phyloP scores from a whole-genome alignment of 2,888 invertebrate species.

The Heliconius erato region DNA sequence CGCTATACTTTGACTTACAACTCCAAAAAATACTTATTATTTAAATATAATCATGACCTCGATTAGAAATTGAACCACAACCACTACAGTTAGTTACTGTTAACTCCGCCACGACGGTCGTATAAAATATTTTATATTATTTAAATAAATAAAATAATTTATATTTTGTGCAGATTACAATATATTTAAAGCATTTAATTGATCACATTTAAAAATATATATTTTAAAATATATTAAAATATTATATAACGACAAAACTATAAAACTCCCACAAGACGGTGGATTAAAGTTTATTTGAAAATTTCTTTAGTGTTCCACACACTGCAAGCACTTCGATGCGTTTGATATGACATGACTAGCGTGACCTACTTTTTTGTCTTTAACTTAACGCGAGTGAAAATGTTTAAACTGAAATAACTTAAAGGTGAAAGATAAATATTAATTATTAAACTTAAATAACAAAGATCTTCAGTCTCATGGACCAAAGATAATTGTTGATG shows the following conservation, averaged over 20 bases:
- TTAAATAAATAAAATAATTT: no score
- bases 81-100: no score
- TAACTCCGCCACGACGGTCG: no score
- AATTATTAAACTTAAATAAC: neutral
- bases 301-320: constrained; percentile 4
- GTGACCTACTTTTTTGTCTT: constrained; percentile 26
- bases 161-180: no score
- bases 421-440: neutral
- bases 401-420: neutral
- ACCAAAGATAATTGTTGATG: neutral
- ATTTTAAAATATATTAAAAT: no score
- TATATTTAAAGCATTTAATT: no score
- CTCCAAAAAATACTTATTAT: no score
- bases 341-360: constrained; percentile 20
- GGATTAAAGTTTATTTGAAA: neutral
- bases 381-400: neutral
- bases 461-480: neutral
- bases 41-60: no score
- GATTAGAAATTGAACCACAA: no score
- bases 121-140: no score
- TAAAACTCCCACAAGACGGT: neutral
- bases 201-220: no score
- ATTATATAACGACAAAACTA: neutral
- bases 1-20: no score
- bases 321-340: constrained; percentile 27